Evolutionary conservation across 2,113 vertebrate species (phyloP), one percentile per base, ranked within the genome.

Genomic region (Numida meleagris): DNA sequence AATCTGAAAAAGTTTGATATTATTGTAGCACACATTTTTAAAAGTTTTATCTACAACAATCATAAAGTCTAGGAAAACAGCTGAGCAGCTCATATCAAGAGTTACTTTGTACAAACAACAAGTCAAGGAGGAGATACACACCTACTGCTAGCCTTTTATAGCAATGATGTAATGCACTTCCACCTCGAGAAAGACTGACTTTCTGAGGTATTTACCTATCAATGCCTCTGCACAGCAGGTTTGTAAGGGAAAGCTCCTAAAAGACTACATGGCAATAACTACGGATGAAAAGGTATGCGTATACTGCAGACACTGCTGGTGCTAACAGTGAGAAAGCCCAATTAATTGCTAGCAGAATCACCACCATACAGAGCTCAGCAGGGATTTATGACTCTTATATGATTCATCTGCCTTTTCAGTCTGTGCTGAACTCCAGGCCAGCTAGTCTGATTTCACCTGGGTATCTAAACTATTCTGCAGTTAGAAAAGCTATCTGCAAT

Each of bases 1-100:
- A 96, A 99, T 98, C 99, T 99, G 96, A 73, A 90, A 92, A 91
- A 94, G 93, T 82, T 42, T 34, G 77, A 42, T 21, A 80, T 50
- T 78, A 71, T 71, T 70, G 14, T 14, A 58, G 66, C 68, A 84
- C 7, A 71, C 31, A 45, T 20, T 86, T 43, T 29, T 63, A 48
- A 61, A 85, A 9, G 23, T 67, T 57, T 79, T 72, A 65, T 77
- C 66, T 38, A 77, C 48, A 51, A 53, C 24, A 90, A 24, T 21
- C 36, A 45, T 33, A 4, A 62, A 46, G 14, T 29, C 46, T 71
- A 92, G 72, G 38, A 72, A 76, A 76, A 90, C 5, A 76, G 70
- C 9, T 86, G 40, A 95, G 10, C 6, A 46, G 40, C 63, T 45
- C 66, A 90, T 43, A 83, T 42, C 19, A 87, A 50, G 23, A 82